Evolutionary conservation across 2,797 vertebrate genomes (phyloP).

Genomic region (Perodicticus potto): DNA sequence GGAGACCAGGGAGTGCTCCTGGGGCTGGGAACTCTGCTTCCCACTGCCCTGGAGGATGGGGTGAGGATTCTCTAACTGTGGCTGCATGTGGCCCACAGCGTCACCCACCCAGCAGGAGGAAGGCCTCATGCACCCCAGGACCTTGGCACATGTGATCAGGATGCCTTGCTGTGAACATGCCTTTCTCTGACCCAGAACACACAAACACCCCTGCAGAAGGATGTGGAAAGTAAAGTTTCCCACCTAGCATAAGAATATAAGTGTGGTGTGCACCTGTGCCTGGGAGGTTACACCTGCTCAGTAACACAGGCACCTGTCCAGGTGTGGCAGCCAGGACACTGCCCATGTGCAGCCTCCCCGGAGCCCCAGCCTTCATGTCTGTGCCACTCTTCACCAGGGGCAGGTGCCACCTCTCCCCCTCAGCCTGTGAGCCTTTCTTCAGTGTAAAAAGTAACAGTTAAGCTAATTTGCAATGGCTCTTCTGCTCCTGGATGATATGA

Average conservation of each 20-base stretch:
- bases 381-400: fast-evolving
- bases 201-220: fast-evolving
- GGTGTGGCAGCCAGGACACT: fast-evolving
- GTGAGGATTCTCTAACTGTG: fast-evolving
- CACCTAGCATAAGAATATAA: fast-evolving
- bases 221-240: background rate
- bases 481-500: background rate
- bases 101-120: background rate
- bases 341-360: fast-evolving
- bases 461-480: background rate
- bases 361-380: fast-evolving
- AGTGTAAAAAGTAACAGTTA: background rate
- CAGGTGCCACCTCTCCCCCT: fast-evolving
- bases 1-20: background rate
- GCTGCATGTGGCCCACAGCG: fast-evolving
- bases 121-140: background rate
- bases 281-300: too few relatives aligned
- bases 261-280: fast-evolving
- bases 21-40: fast-evolving
- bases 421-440: background rate
- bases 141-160: fast-evolving
- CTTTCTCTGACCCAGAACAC: fast-evolving
- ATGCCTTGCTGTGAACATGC: fast-evolving
- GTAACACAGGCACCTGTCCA: background rate
- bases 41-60: fast-evolving